phyloP scores from a whole-genome alignment of 2,888 invertebrate species.

The Thysanoteuthis rhombus region DNA sequence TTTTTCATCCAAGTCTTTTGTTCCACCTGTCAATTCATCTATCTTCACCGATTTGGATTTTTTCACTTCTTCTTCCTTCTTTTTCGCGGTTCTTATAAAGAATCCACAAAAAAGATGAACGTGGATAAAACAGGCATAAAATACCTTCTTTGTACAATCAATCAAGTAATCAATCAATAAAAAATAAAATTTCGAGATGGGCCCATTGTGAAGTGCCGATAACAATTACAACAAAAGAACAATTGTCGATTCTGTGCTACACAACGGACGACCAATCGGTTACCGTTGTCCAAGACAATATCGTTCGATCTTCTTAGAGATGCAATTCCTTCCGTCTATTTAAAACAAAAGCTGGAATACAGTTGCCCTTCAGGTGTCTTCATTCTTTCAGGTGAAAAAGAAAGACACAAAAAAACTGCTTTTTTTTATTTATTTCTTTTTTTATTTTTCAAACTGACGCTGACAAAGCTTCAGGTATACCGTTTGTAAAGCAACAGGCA shows the following conservation, averaged over 20 bases:
- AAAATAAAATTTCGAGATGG: neutral
- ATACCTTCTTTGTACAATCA: neutral
- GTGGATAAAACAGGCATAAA: neutral
- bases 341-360: neutral
- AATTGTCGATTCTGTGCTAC: neutral
- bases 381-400: neutral
- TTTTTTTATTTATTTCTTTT: too few relatives aligned
- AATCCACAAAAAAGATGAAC: too few relatives aligned
- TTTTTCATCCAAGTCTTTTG: too few relatives aligned
- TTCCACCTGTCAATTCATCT: too few relatives aligned
- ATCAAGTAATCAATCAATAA: neutral
- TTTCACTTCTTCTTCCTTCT: too few relatives aligned
- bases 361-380: neutral
- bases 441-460: too few relatives aligned
- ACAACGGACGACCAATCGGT: neutral
- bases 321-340: neutral
- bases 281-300: neutral
- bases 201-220: neutral
- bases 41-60: too few relatives aligned
- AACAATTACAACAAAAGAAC: neutral
- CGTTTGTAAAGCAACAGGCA: too few relatives aligned
- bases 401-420: neutral
- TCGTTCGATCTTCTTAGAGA: neutral
- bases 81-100: too few relatives aligned
- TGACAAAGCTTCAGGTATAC: too few relatives aligned